These are phyloP conservation scores for Serrognathus titanus DNA, from an alignment of 2,888 invertebrate genomes.

Conservation along the genomic window DNA sequence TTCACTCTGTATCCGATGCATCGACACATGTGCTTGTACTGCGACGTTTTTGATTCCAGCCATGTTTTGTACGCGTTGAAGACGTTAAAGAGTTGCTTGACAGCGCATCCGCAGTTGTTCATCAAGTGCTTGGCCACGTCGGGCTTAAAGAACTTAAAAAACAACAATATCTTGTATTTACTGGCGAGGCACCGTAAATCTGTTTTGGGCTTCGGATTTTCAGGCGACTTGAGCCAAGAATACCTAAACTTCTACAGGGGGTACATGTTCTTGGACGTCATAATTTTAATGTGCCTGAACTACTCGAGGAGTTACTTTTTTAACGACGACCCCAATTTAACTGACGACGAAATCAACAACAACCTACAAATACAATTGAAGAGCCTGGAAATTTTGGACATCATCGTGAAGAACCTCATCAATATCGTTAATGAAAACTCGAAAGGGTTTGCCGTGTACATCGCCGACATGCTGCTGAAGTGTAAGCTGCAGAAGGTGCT, in stretches of 20 bases:
- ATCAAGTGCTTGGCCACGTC: constrained; percentile 75
- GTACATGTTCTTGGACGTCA: constrained; percentile 77
- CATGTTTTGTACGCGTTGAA: constrained; percentile 71
- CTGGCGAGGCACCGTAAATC: constrained; percentile 76
- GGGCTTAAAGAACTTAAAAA: constrained; percentile 57
- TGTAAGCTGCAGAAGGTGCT: constrained; percentile 83
- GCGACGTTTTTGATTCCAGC: constrained; percentile 73
- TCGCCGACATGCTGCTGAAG: constrained; percentile 68
- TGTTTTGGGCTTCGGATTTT: constrained; percentile 67
- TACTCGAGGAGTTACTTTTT: constrained; percentile 76
- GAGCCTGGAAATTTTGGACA: constrained; percentile 69
- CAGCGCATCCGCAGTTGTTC: constrained; percentile 68
- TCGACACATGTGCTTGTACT: constrained; percentile 79
- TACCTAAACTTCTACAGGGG: constrained; percentile 67
- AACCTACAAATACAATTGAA: constrained; percentile 76
- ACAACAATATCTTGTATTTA: constrained; percentile 57
- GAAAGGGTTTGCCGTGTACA: constrained; percentile 72
- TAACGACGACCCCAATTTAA: constrained; percentile 63
- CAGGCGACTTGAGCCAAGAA: constrained; percentile 61
- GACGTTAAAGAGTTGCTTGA: constrained; percentile 68
- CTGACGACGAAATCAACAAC: constrained; percentile 65
- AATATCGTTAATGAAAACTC: constrained; percentile 73
- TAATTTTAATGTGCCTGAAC: constrained; percentile 73
- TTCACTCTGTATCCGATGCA: constrained; percentile 69
- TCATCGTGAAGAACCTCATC: constrained; percentile 69